Evolutionary conservation across 2,113 vertebrate genomes (phyloP).

Genomic region (Apteryx mantelli): DNA sequence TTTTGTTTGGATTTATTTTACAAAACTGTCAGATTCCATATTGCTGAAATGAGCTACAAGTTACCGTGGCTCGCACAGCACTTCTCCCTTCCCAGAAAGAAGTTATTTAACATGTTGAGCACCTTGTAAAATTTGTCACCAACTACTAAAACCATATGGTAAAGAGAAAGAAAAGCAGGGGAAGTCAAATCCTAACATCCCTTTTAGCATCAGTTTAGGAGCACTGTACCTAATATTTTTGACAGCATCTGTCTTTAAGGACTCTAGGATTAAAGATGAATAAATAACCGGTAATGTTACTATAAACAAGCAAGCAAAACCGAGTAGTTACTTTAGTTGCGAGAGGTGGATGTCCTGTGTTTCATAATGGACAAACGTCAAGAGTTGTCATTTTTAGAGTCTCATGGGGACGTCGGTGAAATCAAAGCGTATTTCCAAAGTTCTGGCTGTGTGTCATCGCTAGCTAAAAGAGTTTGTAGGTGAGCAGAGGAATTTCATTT

Average conservation of each 20-base stretch:
- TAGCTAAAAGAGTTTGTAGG: background rate
- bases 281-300: background rate
- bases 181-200: background rate
- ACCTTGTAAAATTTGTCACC: background rate
- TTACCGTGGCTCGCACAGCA: background rate
- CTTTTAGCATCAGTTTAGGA: background rate
- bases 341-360: background rate
- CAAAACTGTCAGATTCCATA: background rate
- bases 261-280: background rate
- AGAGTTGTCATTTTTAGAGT: background rate
- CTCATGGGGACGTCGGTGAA: background rate
- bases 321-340: background rate
- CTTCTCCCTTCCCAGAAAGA: background rate
- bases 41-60: background rate
- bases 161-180: accelerated
- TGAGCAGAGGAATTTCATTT: background rate
- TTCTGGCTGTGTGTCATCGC: background rate
- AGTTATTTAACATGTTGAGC: background rate
- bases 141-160: accelerated
- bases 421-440: background rate
- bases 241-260: background rate
- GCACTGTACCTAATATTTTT: background rate
- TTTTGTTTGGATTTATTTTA: background rate
- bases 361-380: background rate
- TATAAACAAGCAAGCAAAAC: background rate